Evolutionary conservation across 2,113 vertebrate species (phyloP).

Genomic region (Barbus barbus): DNA sequence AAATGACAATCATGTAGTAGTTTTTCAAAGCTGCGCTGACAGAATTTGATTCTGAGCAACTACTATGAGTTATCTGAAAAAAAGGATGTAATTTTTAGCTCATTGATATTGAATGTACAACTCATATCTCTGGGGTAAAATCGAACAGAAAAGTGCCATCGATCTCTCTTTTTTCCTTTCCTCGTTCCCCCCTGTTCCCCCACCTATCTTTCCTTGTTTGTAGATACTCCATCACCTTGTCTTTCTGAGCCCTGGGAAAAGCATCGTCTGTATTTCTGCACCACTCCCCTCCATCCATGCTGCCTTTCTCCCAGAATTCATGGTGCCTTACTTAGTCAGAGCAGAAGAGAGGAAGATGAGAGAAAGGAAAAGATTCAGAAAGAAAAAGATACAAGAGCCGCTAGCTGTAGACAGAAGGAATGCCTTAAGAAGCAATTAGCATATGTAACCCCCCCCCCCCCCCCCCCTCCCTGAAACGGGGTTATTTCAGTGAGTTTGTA

Average conservation of each 20-base stretch:
- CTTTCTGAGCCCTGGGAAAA: constrained; percentile 51
- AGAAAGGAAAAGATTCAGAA: constrained; percentile 29
- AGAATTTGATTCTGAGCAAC: not conserved
- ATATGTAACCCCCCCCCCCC: constrained; percentile 53
- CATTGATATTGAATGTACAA: constrained; percentile 9
- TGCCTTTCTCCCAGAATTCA: constrained; percentile 34
- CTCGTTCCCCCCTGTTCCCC: constrained; percentile 33
- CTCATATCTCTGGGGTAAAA: constrained; percentile 44
- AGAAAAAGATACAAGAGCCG: constrained; percentile 36
- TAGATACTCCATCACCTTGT: constrained; percentile 54
- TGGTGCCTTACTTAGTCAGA: constrained; percentile 20
- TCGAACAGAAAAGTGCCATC: constrained; percentile 42
- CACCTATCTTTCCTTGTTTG: constrained; percentile 51
- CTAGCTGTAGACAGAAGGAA: constrained; percentile 45
- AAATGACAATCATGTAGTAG: not conserved
- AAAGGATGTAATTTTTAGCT: constrained; percentile 8
- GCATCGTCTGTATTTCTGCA: constrained; percentile 45
- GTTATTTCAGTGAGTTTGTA: constrained; percentile 58
- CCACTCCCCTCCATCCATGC: constrained; percentile 12
- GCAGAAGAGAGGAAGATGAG: constrained; percentile 19
- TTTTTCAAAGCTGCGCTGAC: not conserved
- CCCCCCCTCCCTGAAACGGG: constrained; percentile 52
- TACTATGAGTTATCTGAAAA: constrained; percentile 10
- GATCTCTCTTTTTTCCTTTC: constrained; percentile 9
- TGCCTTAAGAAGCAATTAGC: constrained; percentile 60